A percentile compares a stretch with the other conserved stretches of the same genome.
Evolutionary conservation across 1,140 invertebrate genomes (phyloP).

Genomic region (Meloidogyne hapla): DNA sequence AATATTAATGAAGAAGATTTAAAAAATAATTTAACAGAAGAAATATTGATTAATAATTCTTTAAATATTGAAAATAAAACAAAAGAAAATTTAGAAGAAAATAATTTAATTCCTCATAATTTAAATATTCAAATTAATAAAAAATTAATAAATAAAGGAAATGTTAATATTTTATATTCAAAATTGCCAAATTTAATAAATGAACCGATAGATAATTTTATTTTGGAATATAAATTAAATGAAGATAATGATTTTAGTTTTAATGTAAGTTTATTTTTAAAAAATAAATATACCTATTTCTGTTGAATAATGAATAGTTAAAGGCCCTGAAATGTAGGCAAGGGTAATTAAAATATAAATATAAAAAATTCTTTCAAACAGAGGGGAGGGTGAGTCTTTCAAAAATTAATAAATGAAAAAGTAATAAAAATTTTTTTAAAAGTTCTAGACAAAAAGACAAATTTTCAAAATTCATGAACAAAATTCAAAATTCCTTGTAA

Average conservation of each 20-base stretch:
- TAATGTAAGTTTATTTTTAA: background rate
- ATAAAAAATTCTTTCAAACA: no score
- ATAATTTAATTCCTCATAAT: background rate
- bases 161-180: background rate
- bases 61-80: background rate
- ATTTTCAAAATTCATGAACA: no score
- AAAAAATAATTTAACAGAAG: background rate
- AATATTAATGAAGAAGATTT: background rate
- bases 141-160: background rate
- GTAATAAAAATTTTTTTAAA: no score
- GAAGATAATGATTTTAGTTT: background rate
- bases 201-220: background rate
- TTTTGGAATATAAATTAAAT: background rate
- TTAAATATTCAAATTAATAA: conserved; percentile 1
- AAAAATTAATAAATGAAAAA: no score
- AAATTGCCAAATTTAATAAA: background rate
- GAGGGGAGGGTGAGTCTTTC: no score
- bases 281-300: no score
- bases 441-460: no score
- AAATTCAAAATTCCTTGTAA: no score
- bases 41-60: background rate
- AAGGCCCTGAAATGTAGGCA: no score
- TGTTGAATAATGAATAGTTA: no score
- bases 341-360: no score
- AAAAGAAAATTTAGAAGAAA: background rate